These are phyloP conservation scores for Macrotrachela quadricornifera DNA, from an alignment of 1,140 invertebrate genomes.

Conservation along the genomic window DNA sequence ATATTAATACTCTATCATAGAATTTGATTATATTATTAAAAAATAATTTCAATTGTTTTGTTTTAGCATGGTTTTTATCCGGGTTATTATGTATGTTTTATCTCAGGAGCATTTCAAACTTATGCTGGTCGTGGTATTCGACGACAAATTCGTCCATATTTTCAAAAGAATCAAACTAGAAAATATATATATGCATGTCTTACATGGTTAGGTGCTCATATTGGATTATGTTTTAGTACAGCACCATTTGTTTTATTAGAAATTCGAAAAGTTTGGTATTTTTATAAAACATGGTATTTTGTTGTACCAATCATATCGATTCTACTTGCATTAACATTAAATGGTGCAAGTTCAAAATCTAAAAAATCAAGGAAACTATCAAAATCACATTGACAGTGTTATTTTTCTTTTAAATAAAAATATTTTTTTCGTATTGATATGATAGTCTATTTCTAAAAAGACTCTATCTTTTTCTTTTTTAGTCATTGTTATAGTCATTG, in stretches of 20 bases:
- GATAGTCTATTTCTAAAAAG: too few relatives aligned
- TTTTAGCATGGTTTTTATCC: conserved; percentile 91
- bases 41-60: too few relatives aligned
- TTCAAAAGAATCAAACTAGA: neutral
- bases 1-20: too few relatives aligned
- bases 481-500: too few relatives aligned
- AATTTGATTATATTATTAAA: too few relatives aligned
- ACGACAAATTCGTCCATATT: conserved; percentile 25
- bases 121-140: conserved; percentile 51
- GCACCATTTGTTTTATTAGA: conserved; percentile 1
- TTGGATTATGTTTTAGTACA: neutral
- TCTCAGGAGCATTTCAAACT: conserved; percentile 63
- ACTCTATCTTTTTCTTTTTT: too few relatives aligned
- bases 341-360: conserved; percentile 3
- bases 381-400: too few relatives aligned
- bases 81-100: conserved; percentile 86
- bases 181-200: conserved; percentile 1
- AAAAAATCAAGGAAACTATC: neutral
- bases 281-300: conserved; percentile 9
- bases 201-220: conserved; percentile 1
- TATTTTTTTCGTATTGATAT: too few relatives aligned
- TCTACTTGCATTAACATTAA: neutral
- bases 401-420: too few relatives aligned
- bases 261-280: conserved; percentile 25
- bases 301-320: neutral